These are phyloP conservation scores for Esperia sulphurella DNA, from an alignment of 2,888 invertebrate genomes.

Conservation along the genomic window DNA sequence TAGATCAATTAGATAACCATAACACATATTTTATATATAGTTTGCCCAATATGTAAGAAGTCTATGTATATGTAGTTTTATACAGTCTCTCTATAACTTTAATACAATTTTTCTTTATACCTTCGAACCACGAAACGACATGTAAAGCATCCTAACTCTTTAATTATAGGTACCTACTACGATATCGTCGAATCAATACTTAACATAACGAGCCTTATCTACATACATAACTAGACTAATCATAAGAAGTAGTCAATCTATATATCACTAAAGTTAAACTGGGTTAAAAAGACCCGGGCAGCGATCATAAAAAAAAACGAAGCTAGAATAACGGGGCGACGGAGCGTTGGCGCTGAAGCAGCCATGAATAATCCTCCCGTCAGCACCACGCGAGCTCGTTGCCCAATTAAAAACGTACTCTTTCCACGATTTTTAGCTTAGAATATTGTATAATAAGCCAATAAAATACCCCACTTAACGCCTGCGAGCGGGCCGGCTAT, in stretches of 20 bases:
- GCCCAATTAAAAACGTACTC: conserved; percentile 79
- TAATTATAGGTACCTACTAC: no score
- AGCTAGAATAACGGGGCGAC: conserved; percentile 52
- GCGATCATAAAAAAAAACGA: conserved; percentile 51
- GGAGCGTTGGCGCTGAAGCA: conserved; percentile 65
- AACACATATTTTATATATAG: no score
- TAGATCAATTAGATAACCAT: no score
- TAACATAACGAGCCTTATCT: background rate
- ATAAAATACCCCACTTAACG: conserved; percentile 78
- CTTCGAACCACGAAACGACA: no score
- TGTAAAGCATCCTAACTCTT: no score
- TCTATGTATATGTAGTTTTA: no score
- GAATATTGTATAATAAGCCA: conserved; percentile 79
- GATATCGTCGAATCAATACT: no score
- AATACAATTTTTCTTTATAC: no score
- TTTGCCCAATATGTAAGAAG: no score
- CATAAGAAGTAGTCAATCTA: conserved; percentile 4
- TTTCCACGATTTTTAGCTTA: conserved; percentile 79
- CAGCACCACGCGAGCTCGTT: conserved; percentile 70
- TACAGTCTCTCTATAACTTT: no score
- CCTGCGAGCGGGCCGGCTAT: conserved; percentile 57
- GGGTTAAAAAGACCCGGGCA: conserved; percentile 29
- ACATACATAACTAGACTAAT: background rate
- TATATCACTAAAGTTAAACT: conserved; percentile 32
- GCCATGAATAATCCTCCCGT: conserved; percentile 76